A percentile compares a stretch with the other conserved stretches of the same genome.
phyloP scores from a whole-genome alignment of 2,797 vertebrate species.

The Anableps anableps region DNA sequence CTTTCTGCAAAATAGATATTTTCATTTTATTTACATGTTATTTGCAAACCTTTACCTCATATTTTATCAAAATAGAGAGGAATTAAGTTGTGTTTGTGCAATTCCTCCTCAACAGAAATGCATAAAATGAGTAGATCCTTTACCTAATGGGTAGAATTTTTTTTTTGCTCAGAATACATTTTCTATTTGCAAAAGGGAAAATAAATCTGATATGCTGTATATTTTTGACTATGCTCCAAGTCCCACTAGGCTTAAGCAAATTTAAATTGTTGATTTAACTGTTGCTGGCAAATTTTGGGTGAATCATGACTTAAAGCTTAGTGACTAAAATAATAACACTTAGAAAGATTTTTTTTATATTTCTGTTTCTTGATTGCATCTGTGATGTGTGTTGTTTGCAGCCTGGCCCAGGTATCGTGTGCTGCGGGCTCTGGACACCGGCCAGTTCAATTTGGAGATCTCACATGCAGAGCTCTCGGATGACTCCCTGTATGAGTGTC shows the following conservation, averaged over 20 bases:
- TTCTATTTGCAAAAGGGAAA: no score
- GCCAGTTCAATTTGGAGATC: constrained; percentile 96
- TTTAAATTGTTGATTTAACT: neutral
- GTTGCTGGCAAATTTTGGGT: no score
- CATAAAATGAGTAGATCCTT: no score
- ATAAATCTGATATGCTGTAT: neutral
- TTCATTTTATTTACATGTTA: neutral
- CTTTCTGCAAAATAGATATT: neutral
- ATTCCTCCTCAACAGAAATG: no score
- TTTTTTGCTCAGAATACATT: no score
- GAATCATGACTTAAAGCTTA: constrained; percentile 10
- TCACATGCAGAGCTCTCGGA: constrained; percentile 88
- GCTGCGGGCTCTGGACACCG: constrained; percentile 86
- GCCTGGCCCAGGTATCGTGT: constrained; percentile 93
- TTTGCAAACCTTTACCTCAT: neutral
- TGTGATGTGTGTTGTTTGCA: constrained; percentile 57
- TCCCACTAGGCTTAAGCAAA: neutral
- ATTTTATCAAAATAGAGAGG: no score
- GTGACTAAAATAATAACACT: constrained; percentile 4
- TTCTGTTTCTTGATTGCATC: constrained; percentile 3
- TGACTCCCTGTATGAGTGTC: constrained; percentile 94
- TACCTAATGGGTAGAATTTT: no score
- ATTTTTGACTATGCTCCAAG: neutral
- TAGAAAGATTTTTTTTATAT: neutral
- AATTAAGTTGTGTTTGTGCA: no score